These are phyloP conservation scores for Eurytoma adleriae DNA, from an alignment of 2,888 invertebrate species.

Conservation along the genomic window DNA sequence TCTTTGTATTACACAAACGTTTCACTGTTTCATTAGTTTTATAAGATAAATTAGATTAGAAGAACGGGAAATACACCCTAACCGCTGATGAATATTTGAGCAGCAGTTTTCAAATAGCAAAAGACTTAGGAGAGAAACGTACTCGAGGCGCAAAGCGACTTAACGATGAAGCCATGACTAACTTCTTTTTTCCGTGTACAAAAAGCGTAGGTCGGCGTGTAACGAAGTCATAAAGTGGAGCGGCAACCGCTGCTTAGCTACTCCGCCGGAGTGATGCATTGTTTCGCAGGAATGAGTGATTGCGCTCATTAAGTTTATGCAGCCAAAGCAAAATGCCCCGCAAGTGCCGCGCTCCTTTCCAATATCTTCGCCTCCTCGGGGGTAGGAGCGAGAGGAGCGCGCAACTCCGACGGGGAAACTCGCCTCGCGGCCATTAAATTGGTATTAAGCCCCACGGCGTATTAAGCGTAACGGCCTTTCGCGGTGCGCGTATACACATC, in stretches of 20 bases:
- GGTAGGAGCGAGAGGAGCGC: background rate
- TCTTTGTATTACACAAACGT: background rate
- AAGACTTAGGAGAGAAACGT: too few relatives aligned
- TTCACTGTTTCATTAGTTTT: too few relatives aligned
- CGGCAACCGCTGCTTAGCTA: conserved; percentile 35
- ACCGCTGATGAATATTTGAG: too few relatives aligned
- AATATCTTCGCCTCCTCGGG: conserved; percentile 4
- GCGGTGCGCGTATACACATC: background rate
- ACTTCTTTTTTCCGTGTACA: conserved; percentile 28
- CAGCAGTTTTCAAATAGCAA: too few relatives aligned
- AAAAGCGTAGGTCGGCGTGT: background rate
- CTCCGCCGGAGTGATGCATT: conserved; percentile 43
- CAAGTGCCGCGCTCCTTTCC: conserved; percentile 40
- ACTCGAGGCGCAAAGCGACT: too few relatives aligned
- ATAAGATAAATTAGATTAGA: too few relatives aligned
- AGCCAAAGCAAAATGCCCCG: conserved; percentile 58
- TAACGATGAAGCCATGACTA: background rate
- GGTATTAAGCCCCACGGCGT: conserved; percentile 15
- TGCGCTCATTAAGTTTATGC: conserved; percentile 41
- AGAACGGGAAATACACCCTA: too few relatives aligned
- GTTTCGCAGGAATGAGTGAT: conserved; percentile 42
- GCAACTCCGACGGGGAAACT: background rate
- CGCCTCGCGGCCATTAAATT: conserved; percentile 23
- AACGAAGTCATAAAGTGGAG: conserved; percentile 19
- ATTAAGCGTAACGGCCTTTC: background rate